Conservation (phyloP, 2,113 vertebrate genomes). For the Madoqua kirkii region DNA sequence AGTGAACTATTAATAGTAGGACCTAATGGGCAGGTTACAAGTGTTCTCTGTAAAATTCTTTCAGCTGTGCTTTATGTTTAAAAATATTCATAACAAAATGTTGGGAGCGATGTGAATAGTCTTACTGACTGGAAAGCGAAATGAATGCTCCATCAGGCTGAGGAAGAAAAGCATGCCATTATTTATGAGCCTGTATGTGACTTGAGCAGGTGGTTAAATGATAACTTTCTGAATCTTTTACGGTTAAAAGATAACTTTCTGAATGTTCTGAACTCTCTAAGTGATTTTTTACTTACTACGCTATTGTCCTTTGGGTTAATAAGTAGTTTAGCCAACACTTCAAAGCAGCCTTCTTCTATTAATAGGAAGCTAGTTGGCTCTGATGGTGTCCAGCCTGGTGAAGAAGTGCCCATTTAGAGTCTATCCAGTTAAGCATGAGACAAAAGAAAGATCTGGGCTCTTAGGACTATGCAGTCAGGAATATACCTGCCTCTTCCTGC, state of each 20-base stretch:
- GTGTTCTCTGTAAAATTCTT: background rate
- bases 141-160: background rate
- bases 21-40: background rate
- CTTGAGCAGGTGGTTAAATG: background rate
- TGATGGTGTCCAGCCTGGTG: slow-evolving; percentile 15
- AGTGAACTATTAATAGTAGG: background rate
- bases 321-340: background rate
- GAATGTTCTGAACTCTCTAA: background rate
- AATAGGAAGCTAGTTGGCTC: background rate
- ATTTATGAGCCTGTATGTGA: background rate
- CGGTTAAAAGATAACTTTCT: background rate
- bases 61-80: background rate
- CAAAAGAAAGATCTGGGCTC: background rate
- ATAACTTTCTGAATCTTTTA: background rate
- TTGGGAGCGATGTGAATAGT: background rate
- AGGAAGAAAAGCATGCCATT: background rate
- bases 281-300: background rate
- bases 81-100: background rate
- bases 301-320: slow-evolving; percentile 4
- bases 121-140: background rate
- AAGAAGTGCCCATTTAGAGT: slow-evolving; percentile 48
- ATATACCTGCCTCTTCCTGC: background rate
- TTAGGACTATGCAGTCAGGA: background rate
- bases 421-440: slow-evolving; percentile 44
- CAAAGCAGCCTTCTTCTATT: background rate